Conservation (phyloP, 2,113 vertebrate genomes). For the Takifugu flavidus region DNA sequence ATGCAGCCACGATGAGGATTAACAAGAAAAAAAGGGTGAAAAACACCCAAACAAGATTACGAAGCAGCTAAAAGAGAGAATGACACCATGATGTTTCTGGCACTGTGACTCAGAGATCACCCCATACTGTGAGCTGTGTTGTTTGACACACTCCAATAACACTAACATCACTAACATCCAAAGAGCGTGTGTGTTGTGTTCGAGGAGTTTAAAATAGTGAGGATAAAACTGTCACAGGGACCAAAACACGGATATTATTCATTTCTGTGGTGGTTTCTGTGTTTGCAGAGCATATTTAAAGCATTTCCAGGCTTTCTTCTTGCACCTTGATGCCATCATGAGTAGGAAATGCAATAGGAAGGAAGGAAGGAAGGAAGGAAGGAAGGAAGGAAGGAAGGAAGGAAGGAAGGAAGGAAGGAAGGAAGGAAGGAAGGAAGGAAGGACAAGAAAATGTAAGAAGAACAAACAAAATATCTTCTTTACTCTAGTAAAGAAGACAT, state of each 20-base stretch:
- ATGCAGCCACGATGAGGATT: too few species aligned
- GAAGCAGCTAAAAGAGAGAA: constrained; percentile 29
- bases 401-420: constrained; percentile 33
- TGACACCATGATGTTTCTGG: constrained; percentile 28
- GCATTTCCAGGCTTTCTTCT: constrained; percentile 52
- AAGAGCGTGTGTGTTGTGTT: constrained; percentile 57
- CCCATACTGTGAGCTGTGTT: constrained; percentile 31
- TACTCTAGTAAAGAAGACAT: too few species aligned
- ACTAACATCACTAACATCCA: constrained; percentile 37
- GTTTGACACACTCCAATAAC: constrained; percentile 52
- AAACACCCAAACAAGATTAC: constrained; percentile 27
- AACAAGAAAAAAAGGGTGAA: neutral
- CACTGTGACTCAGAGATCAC: constrained; percentile 65
- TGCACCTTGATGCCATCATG: constrained; percentile 64
- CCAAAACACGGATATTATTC: constrained; percentile 63
- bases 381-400: constrained; percentile 37
- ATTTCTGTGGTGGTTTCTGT: constrained; percentile 56
- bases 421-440: constrained; percentile 42
- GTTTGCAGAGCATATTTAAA: constrained; percentile 34
- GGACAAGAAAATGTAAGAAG: constrained; percentile 29
- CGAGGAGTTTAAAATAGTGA: constrained; percentile 51
- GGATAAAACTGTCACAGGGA: constrained; percentile 52
- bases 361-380: constrained; percentile 13
- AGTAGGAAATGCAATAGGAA: constrained; percentile 55
- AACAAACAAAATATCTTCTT: constrained; percentile 28